Conservation (phyloP, 2,888 invertebrate genomes). For the Hirtodrosophila histrioides region DNA sequence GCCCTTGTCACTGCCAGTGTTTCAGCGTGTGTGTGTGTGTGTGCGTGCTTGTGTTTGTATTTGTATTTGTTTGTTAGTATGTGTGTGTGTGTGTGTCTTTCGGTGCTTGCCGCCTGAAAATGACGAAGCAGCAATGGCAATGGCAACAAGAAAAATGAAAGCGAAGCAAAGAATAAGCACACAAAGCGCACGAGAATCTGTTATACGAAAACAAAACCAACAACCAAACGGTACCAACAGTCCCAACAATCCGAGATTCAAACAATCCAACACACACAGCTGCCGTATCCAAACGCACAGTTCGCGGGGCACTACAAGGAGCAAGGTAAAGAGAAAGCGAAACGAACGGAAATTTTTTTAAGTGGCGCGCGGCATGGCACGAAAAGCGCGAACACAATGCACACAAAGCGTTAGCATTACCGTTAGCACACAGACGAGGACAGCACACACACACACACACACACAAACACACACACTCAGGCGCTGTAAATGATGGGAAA, state of each 20-base stretch:
- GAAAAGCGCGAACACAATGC: constrained; percentile 62
- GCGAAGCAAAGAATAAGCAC: constrained; percentile 68
- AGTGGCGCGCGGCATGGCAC: constrained; percentile 70
- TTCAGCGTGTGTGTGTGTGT: not conserved
- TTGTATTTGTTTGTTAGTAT: not conserved
- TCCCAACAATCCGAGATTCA: not conserved
- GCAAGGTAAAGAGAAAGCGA: constrained; percentile 43
- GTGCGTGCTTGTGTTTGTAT: constrained; percentile 5
- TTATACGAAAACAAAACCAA: constrained; percentile 72
- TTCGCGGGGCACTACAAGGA: constrained; percentile 11
- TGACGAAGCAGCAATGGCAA: constrained; percentile 74
- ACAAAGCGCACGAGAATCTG: constrained; percentile 67
- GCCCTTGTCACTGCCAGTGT: constrained; percentile 43
- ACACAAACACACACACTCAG: constrained; percentile 12
- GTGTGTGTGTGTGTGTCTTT: constrained; percentile 22
- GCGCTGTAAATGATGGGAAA: constrained; percentile 52
- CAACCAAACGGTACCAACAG: constrained; percentile 1
- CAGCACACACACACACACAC: constrained; percentile 20
- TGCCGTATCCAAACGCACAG: constrained; percentile 17
- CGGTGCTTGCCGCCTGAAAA: constrained; percentile 61
- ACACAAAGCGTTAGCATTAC: constrained; percentile 61
- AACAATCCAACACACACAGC: not conserved
- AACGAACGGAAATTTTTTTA: constrained; percentile 67
- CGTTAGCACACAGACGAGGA: constrained; percentile 18
- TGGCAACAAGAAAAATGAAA: constrained; percentile 57